Percentiles rank a stretch among this genome's conserved stretches.
Evolutionary conservation across 2,113 vertebrate species (phyloP).

Genomic region (Mugil cephalus): DNA sequence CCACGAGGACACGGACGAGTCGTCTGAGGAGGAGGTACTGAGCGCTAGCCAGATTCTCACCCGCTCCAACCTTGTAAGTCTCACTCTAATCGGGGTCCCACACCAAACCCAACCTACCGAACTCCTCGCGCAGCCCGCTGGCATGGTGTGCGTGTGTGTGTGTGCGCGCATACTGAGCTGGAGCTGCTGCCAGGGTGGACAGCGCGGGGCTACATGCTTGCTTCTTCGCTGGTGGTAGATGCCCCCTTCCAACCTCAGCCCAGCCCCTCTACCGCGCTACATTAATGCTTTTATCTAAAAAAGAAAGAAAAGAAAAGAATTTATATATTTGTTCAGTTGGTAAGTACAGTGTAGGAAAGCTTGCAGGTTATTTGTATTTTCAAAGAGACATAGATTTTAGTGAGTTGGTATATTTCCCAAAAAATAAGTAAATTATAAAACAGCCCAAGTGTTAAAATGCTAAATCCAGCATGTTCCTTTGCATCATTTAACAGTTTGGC

Average conservation of each 20-base stretch:
- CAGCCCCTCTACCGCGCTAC: slow-evolving; percentile 41
- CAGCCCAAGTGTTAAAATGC: background rate
- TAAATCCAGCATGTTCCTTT: slow-evolving; percentile 39
- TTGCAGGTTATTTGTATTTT: no score
- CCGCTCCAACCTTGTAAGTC: slow-evolving; percentile 91
- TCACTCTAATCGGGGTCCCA: slow-evolving; percentile 57
- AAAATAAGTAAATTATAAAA: no score
- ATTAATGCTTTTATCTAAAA: slow-evolving; percentile 20
- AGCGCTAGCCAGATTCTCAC: slow-evolving; percentile 97
- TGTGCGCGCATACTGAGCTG: slow-evolving; percentile 60
- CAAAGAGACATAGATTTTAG: background rate
- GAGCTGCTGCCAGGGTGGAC: slow-evolving; percentile 60
- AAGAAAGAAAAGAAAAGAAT: no score
- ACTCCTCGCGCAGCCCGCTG: slow-evolving; percentile 70
- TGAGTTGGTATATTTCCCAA: no score
- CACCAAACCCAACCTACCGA: slow-evolving; percentile 51
- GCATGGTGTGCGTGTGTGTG: slow-evolving; percentile 76
- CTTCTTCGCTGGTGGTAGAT: slow-evolving; percentile 80
- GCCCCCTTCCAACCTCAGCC: slow-evolving; percentile 48
- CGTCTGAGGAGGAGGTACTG: slow-evolving; percentile 97
- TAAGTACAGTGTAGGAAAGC: slow-evolving; percentile 39
- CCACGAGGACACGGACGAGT: slow-evolving; percentile 98
- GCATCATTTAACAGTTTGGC: slow-evolving; percentile 23
- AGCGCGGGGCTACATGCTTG: slow-evolving; percentile 76
- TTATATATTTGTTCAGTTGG: slow-evolving; percentile 5